Evolutionary conservation across 2,797 vertebrate species (phyloP).

Genomic region (Smutsia temminckii): DNA sequence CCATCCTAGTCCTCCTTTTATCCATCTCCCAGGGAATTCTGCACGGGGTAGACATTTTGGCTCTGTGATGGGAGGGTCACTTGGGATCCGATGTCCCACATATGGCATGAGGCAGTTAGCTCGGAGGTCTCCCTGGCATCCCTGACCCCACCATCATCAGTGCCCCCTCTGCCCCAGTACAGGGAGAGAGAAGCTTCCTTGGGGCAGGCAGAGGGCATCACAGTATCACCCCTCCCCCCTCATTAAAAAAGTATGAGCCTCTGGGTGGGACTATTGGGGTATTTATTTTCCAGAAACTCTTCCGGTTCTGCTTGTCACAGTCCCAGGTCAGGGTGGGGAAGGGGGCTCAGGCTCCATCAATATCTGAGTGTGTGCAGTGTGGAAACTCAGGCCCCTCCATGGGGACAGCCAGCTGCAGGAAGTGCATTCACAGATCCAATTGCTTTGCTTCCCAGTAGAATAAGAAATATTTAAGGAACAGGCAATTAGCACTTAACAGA

Average conservation of each 20-base stretch:
- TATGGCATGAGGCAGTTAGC: background rate
- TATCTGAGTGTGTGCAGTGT: background rate
- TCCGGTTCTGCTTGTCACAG: constrained; percentile 2
- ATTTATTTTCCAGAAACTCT: constrained; percentile 21
- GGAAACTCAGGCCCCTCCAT: constrained; percentile 43
- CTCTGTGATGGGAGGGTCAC: background rate
- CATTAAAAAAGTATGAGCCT: background rate
- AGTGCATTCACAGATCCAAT: constrained; percentile 59
- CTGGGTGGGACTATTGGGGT: background rate
- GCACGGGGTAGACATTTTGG: too few species aligned
- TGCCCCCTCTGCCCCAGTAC: background rate
- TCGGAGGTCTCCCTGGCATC: background rate
- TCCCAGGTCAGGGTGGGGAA: background rate
- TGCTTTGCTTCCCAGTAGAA: constrained; percentile 76
- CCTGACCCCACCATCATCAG: background rate
- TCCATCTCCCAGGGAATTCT: background rate
- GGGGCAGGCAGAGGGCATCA: background rate
- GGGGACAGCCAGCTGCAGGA: constrained; percentile 62
- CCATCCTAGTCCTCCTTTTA: background rate
- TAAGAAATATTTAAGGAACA: constrained; percentile 79
- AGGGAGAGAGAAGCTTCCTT: background rate
- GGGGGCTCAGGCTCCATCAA: background rate
- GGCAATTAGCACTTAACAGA: constrained; percentile 83
- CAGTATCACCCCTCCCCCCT: background rate
- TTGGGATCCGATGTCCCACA: background rate